Evolutionary conservation across 2,113 vertebrate species (phyloP), one percentile per base, ranked within the genome.

Genomic region (Brachyistius frenatus): DNA sequence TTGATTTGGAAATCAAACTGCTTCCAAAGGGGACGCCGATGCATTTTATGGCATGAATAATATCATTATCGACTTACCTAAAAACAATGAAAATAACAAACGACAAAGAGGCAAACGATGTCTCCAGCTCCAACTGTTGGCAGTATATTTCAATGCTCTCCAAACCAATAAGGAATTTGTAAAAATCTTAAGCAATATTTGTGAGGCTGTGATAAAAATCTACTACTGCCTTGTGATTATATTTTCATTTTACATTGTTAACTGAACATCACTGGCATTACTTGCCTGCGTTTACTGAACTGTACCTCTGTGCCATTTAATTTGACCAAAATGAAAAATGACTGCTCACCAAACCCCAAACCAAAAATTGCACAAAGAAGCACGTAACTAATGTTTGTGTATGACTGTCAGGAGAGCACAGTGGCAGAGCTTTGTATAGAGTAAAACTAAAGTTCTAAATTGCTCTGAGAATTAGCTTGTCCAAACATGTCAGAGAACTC

Each of bases 401-500:
- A 8, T 66, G 66, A 41, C 30, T 70, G 49, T 66, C 31, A 31
- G 52, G 62, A 80, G 64, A 71, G 73, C 49, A 62, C 61, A 67
- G 62, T 15, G 74, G 55, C 6, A 14, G 70, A 78, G 73, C 76
- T 82, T 85, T 78, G 68, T 85, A 93, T 86, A 80, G 69, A 85
- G 84, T 80, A 80, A 91, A 93, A 91, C 89, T 84, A 83, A 89
- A 90, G 76, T 85, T 89, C 58, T 66, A 89, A 93, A 93, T 93
- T 90, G 86, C 89, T 88, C 65, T 61, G 81, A 92, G 86, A 90
- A 90, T 92, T 85, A 88, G 80, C 85, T 88, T 91, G 90, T 94
- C 90, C 88, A 93, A 94, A 94, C 89, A 92, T 90, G 90, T 93
- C 91, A 89, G 78, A 82, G 83, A 81, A 93, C 91, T 92, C 86